Evolutionary conservation across 2,888 invertebrate genomes (phyloP).

Genomic region (Acleris laterana): DNA sequence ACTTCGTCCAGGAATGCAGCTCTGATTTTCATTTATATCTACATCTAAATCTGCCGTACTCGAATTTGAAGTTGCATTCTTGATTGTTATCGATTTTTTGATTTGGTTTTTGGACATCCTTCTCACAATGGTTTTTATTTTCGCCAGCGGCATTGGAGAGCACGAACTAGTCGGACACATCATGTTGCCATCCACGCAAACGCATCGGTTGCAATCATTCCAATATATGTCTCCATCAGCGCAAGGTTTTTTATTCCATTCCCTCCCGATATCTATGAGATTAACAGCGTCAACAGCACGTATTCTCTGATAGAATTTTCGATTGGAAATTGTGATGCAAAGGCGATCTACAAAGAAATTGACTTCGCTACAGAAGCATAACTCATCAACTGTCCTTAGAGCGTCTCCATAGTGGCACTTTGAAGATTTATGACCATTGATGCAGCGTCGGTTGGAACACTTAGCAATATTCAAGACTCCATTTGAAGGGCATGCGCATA

Average conservation of each 20-base stretch:
- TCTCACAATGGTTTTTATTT: neutral
- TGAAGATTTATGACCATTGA: conserved; percentile 49
- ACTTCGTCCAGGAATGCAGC: conserved; percentile 51
- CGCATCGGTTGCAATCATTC: conserved; percentile 58
- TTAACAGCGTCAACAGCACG: conserved; percentile 38
- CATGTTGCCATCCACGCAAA: conserved; percentile 45
- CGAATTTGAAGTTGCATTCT: neutral
- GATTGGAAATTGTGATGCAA: conserved; percentile 46
- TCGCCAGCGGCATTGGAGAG: neutral
- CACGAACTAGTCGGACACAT: conserved; percentile 48
- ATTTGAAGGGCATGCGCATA: conserved; percentile 53
- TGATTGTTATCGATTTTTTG: neutral
- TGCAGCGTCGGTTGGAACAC: conserved; percentile 58
- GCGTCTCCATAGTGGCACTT: conserved; percentile 55
- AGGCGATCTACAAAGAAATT: conserved; percentile 56
- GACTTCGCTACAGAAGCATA: conserved; percentile 60
- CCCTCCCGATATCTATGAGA: conserved; percentile 42
- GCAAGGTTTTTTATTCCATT: conserved; percentile 39
- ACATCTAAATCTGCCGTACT: conserved; percentile 44
- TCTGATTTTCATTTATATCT: conserved; percentile 34
- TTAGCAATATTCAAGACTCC: conserved; percentile 45
- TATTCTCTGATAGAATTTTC: conserved; percentile 44
- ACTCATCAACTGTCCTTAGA: conserved; percentile 47
- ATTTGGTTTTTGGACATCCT: neutral
- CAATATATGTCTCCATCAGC: conserved; percentile 37